Evolutionary conservation across 2,797 vertebrate species (phyloP), one percentile per base, ranked within the genome.

Genomic region (Lithobates pipiens): DNA sequence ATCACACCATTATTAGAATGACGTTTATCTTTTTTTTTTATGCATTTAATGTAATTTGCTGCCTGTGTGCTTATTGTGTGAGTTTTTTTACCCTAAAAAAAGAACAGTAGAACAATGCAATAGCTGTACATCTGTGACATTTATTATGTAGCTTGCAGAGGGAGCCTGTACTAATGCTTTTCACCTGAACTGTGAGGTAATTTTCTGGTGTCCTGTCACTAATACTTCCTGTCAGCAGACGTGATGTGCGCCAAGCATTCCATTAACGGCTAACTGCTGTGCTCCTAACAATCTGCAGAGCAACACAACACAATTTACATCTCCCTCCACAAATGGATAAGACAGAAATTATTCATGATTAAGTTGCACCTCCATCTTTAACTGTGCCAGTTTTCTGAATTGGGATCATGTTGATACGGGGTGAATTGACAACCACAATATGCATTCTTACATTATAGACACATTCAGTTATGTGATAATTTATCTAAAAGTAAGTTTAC

Each of bases 171-270:
- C 18, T 34, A 25, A 72, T n/a, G 27, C 44, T 70, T 61, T 76
- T 77, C 65, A 70, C 46, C 82, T 84, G 74, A 32, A 69, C 50
- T 18, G 25, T 77, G 11, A 39, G n/a, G 46, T 25, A 32, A 39
- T 29, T 78, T 57, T 77, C 46, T 61, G 36, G 57, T 77, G 29
- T 54, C 50, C 63, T 78, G 75, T 71, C 82, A 84, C 63, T 32
- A 67, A 83, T 68, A 32, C 77, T 72, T 84, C 76, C 82, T 84
- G 76, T 84, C 42, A 72, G 61, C 68, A 83, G 50, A 42, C 36
- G 50, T 75, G 50, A 77, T 54, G 15, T 7, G 8, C 27, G 75
- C 76, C 82, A 84, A 68, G 67, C 46, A 42, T 84, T 78, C 82
- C 82, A 84, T 84, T 84, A 78, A 71, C 65, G 54, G 46, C 34